These are phyloP conservation scores for Pachyrhynchus sulphureomaculatus DNA, from an alignment of 1,140 invertebrate genomes.

Conservation along the genomic window DNA sequence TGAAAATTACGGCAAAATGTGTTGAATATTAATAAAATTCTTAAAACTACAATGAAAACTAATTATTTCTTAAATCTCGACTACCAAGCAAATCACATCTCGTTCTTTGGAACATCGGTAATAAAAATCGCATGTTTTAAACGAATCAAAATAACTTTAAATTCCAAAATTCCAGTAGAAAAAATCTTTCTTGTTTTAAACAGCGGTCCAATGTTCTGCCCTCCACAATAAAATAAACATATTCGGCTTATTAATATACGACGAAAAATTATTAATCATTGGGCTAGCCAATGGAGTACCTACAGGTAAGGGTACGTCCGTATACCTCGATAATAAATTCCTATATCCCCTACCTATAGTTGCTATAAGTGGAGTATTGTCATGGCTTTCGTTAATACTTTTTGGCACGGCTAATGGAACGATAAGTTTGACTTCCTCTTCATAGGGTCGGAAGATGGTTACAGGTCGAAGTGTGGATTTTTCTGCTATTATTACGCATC, in stretches of 20 bases:
- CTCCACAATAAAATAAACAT: conserved; percentile 73
- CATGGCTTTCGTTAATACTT: conserved; percentile 44
- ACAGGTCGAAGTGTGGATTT: conserved; percentile 76
- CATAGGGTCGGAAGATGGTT: conserved; percentile 87
- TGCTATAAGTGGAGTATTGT: conserved; percentile 61
- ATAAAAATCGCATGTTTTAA: too few species aligned
- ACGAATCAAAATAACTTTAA: background rate
- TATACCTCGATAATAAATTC: conserved; percentile 72
- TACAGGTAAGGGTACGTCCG: conserved; percentile 56
- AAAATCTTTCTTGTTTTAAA: background rate
- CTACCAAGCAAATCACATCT: too few species aligned
- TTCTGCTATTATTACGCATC: conserved; percentile 86
- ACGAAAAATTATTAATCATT: conserved; percentile 35
- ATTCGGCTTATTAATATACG: conserved; percentile 52
- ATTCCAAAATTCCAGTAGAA: background rate
- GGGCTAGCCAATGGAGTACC: conserved; percentile 43
- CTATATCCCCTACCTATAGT: conserved; percentile 84
- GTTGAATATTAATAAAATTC: too few species aligned
- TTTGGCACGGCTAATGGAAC: conserved; percentile 49
- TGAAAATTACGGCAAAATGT: background rate
- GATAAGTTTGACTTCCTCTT: conserved; percentile 69
- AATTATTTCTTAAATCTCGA: too few species aligned
- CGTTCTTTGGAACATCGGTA: too few species aligned
- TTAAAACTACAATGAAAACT: too few species aligned
- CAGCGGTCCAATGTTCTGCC: conserved; percentile 67